Evolutionary conservation across 1,140 invertebrate genomes (phyloP).

Genomic region (Brachystomella parvula): DNA sequence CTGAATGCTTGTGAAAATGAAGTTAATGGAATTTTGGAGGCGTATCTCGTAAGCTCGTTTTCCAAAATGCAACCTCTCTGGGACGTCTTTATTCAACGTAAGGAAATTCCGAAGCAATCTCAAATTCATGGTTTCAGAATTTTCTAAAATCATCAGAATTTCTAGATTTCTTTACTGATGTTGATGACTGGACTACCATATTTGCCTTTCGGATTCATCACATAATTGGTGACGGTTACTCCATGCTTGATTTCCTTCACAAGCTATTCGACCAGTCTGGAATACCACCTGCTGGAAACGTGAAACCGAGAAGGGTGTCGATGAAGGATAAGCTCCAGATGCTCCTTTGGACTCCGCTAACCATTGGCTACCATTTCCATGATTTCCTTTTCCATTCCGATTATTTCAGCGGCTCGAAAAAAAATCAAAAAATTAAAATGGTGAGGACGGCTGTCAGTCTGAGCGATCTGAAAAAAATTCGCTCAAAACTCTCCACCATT

Average conservation of each 20-base stretch:
- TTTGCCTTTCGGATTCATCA: not conserved
- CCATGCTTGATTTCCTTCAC: not conserved
- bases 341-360: not conserved
- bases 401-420: not conserved
- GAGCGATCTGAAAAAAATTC: not conserved
- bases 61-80: not conserved
- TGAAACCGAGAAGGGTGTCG: not conserved
- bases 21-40: not conserved
- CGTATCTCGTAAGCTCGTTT: not conserved
- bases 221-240: not conserved
- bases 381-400: not conserved
- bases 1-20: not conserved
- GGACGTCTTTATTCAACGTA: not conserved
- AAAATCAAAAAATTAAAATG: not conserved
- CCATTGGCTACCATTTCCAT: not conserved
- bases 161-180: no score
- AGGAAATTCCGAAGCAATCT: not conserved
- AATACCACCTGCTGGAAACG: not conserved
- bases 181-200: not conserved
- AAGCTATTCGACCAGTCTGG: not conserved
- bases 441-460: not conserved
- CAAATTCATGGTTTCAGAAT: not conserved
- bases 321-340: not conserved
- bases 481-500: not conserved
- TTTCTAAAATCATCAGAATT: not conserved